These are phyloP conservation scores for Lottia scabra DNA, from an alignment of 2,888 invertebrate species.

Conservation along the genomic window DNA sequence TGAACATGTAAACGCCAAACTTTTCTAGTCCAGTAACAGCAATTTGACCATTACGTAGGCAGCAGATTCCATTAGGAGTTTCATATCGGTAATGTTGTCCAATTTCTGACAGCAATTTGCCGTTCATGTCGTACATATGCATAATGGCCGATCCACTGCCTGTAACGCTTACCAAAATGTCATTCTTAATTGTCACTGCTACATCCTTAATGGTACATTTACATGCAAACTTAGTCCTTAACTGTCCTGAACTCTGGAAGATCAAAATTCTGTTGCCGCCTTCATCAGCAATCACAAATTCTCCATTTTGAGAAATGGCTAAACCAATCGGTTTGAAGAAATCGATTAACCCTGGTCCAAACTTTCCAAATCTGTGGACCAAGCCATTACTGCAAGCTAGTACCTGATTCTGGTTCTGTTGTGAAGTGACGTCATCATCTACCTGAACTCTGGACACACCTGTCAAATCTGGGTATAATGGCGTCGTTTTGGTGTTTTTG, in stretches of 20 bases:
- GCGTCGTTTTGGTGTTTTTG: neutral
- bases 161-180: constrained; percentile 50
- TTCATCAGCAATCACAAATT: constrained; percentile 54
- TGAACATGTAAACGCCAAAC: constrained; percentile 52
- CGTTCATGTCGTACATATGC: constrained; percentile 43
- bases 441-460: neutral
- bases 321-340: constrained; percentile 57
- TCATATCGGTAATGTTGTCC: constrained; percentile 55
- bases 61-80: constrained; percentile 51
- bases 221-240: constrained; percentile 42
- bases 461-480: neutral
- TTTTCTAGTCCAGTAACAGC: constrained; percentile 50
- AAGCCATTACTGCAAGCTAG: constrained; percentile 42
- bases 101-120: constrained; percentile 41
- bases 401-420: neutral
- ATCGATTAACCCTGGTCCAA: constrained; percentile 46
- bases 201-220: constrained; percentile 52
- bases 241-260: constrained; percentile 47
- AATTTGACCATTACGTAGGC: constrained; percentile 41
- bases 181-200: constrained; percentile 44
- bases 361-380: constrained; percentile 50
- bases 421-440: too few species aligned
- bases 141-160: constrained; percentile 48
- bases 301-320: constrained; percentile 48
- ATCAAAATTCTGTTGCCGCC: constrained; percentile 56